Conservation (phyloP, 2,113 vertebrate genomes). For the Atrichornis clamosus region DNA sequence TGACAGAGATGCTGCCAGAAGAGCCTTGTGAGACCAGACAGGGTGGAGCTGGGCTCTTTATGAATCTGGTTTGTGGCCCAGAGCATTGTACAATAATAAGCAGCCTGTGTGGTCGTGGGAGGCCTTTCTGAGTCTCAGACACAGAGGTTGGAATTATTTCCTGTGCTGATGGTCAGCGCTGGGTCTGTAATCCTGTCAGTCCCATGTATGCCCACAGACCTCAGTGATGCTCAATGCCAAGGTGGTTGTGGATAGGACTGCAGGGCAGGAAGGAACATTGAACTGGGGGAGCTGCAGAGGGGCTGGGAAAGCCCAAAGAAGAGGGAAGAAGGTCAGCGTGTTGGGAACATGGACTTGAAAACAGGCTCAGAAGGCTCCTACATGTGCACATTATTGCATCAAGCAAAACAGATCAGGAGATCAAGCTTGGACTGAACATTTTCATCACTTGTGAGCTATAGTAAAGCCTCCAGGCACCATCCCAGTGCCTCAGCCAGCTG, state of each 20-base stretch:
- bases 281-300: not conserved
- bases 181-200: not conserved
- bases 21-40: conserved; percentile 33
- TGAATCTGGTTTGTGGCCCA: conserved; percentile 46
- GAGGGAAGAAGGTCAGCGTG: not conserved
- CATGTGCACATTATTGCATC: not conserved
- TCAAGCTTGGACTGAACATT: not conserved
- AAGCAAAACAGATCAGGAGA: not conserved
- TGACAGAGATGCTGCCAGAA: not conserved
- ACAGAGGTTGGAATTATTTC: not conserved
- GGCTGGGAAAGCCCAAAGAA: not conserved
- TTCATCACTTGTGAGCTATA: not conserved
- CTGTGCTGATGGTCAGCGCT: not conserved
- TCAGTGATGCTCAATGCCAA: not conserved
- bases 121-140: not conserved
- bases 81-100: conserved; percentile 35
- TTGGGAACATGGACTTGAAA: not conserved
- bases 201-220: not conserved
- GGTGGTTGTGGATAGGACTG: not conserved
- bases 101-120: conserved; percentile 45
- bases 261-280: not conserved
- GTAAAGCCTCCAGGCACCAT: not conserved
- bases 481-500: not conserved
- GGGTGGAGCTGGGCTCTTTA: conserved; percentile 43
- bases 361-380: not conserved